Evolutionary conservation across 1,140 invertebrate genomes (phyloP).

Genomic region (Polyergus mexicanus): DNA sequence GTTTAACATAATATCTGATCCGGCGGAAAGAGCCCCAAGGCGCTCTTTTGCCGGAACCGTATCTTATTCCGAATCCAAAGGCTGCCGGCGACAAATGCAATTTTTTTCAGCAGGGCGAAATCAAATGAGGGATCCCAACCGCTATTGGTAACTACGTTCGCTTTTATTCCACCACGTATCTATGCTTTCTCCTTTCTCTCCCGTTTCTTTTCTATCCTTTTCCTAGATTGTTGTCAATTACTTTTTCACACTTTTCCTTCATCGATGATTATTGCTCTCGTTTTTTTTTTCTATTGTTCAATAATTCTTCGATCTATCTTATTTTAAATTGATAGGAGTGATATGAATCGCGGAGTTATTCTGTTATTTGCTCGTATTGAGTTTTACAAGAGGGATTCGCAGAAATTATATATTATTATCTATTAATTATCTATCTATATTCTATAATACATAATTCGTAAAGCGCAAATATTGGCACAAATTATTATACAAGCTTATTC

Average conservation of each 20-base stretch:
- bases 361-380: background rate
- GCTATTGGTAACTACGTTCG: conserved; percentile 76
- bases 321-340: conserved; percentile 7
- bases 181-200: conserved; percentile 19
- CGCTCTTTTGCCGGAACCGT: conserved; percentile 72
- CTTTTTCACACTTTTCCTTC: conserved; percentile 3
- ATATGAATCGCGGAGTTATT: background rate
- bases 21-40: conserved; percentile 74
- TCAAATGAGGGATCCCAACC: conserved; percentile 80
- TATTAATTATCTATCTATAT: conserved; percentile 37
- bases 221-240: conserved; percentile 22
- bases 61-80: conserved; percentile 74
- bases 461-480: conserved; percentile 25
- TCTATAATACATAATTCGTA: conserved; percentile 17
- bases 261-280: conserved; percentile 26
- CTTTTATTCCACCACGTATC: conserved; percentile 71
- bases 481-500: conserved; percentile 14
- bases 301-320: background rate
- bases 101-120: conserved; percentile 75
- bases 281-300: conserved; percentile 25
- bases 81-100: conserved; percentile 80
- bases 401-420: conserved; percentile 10
- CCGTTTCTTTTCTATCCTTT: background rate
- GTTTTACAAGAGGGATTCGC: background rate
- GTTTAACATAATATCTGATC: conserved; percentile 84